Conservation (phyloP, 2,797 vertebrate genomes). For the Pitangus sulphuratus region DNA sequence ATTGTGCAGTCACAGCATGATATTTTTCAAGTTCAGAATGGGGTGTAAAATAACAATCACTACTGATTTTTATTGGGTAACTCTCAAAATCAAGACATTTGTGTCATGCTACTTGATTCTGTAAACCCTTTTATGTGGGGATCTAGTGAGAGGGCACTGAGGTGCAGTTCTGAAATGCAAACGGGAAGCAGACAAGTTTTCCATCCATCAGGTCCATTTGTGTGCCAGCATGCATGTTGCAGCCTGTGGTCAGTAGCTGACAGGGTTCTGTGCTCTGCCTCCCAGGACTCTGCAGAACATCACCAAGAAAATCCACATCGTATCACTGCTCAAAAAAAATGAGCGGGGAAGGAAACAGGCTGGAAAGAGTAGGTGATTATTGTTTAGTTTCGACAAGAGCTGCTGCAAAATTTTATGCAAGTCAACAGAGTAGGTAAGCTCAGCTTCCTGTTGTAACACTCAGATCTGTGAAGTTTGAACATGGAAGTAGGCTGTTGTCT, state of each 20-base stretch:
- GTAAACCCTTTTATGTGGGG: not conserved
- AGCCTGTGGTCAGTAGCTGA: not conserved
- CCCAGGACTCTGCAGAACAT: not conserved
- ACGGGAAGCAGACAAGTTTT: not conserved
- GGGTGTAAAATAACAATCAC: not conserved
- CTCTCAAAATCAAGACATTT: not conserved
- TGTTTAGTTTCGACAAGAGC: not conserved
- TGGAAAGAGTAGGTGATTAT: not conserved
- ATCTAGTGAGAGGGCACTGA: not conserved
- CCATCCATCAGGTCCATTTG: accelerated
- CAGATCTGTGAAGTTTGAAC: not conserved
- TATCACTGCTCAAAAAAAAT: not conserved
- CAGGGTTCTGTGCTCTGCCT: not conserved
- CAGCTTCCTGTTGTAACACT: not conserved
- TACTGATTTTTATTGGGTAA: not conserved
- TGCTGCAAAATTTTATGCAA: not conserved
- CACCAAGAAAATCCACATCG: not conserved
- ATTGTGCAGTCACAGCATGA: not conserved
- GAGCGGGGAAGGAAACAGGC: not conserved
- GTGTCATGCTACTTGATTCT: not conserved
- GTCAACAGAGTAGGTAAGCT: not conserved
- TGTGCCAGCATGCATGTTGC: accelerated
- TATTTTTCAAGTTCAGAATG: not conserved
- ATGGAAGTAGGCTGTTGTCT: not conserved
- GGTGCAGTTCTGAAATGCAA: not conserved